Evolutionary conservation across 2,113 vertebrate genomes (phyloP).

Genomic region (Monopterus albus): DNA sequence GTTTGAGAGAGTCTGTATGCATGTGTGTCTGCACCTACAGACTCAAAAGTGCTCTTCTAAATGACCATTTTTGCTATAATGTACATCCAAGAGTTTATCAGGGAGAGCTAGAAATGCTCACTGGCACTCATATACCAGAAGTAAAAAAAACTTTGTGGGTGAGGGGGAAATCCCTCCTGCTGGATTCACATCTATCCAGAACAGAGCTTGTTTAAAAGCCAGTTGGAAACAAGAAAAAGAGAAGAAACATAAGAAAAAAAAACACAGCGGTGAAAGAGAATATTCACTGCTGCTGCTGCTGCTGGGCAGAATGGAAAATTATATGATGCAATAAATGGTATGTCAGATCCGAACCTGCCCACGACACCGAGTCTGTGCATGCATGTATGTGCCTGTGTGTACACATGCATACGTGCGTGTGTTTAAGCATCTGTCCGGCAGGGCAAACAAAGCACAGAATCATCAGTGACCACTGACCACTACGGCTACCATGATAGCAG

Average conservation of each 20-base stretch:
- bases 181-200: constrained; percentile 65
- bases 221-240: constrained; percentile 46
- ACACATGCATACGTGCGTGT: neutral
- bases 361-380: constrained; percentile 12
- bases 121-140: constrained; percentile 49
- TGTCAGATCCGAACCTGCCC: constrained; percentile 60
- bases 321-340: constrained; percentile 69
- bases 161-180: constrained; percentile 60
- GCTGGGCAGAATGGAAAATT: constrained; percentile 71
- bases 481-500: constrained; percentile 6
- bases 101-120: constrained; percentile 41
- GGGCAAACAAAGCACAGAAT: constrained; percentile 16
- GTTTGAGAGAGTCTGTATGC: neutral
- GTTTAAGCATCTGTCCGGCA: constrained; percentile 25
- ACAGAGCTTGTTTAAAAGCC: constrained; percentile 56
- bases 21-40: constrained; percentile 26
- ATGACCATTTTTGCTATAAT: constrained; percentile 29
- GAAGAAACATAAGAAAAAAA: constrained; percentile 38
- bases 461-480: constrained; percentile 22
- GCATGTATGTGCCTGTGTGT: neutral
- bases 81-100: constrained; percentile 51
- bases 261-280: constrained; percentile 57
- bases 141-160: constrained; percentile 62
- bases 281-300: constrained; percentile 51
- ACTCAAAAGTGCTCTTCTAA: constrained; percentile 38